Evolutionary conservation across 2,888 invertebrate species (phyloP).

Genomic region (Amphimallon solstitiale): DNA sequence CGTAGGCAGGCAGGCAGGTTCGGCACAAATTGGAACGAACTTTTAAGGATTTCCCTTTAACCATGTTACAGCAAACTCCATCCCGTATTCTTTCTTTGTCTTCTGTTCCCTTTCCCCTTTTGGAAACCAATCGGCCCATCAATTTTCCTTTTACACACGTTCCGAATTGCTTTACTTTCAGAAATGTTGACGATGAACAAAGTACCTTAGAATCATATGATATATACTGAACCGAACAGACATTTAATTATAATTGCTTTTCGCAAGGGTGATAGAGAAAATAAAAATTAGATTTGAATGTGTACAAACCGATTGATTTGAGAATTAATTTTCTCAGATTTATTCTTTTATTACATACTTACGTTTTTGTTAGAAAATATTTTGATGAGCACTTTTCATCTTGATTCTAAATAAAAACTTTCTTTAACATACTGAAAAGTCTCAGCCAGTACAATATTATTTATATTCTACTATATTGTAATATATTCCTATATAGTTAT

Average conservation of each 20-base stretch:
- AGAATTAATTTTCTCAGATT: too few relatives aligned
- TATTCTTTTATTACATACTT: too few relatives aligned
- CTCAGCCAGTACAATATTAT: too few relatives aligned
- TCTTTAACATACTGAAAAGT: too few relatives aligned
- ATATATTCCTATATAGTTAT: too few relatives aligned
- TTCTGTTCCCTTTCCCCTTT: constrained; percentile 13
- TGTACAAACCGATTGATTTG: too few relatives aligned
- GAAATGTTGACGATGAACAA: not conserved
- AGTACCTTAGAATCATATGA: not conserved
- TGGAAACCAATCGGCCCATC: constrained; percentile 32
- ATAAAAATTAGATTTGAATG: too few relatives aligned
- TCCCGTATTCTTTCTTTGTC: constrained; percentile 30
- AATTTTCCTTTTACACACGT: constrained; percentile 25
- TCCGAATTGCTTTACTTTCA: constrained; percentile 7
- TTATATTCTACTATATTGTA: too few relatives aligned
- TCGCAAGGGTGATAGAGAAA: not conserved
- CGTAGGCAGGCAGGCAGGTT: constrained; percentile 23
- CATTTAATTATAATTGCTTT: constrained; percentile 3
- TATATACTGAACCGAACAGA: too few relatives aligned
- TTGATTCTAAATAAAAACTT: too few relatives aligned
- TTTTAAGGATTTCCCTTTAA: constrained; percentile 34
- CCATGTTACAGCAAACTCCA: constrained; percentile 20
- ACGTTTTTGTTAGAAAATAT: too few relatives aligned
- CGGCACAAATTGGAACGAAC: constrained; percentile 32
- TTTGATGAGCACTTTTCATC: too few relatives aligned